phyloP scores from a whole-genome alignment of 2,113 vertebrate species.

The Chaetodon auriga region DNA sequence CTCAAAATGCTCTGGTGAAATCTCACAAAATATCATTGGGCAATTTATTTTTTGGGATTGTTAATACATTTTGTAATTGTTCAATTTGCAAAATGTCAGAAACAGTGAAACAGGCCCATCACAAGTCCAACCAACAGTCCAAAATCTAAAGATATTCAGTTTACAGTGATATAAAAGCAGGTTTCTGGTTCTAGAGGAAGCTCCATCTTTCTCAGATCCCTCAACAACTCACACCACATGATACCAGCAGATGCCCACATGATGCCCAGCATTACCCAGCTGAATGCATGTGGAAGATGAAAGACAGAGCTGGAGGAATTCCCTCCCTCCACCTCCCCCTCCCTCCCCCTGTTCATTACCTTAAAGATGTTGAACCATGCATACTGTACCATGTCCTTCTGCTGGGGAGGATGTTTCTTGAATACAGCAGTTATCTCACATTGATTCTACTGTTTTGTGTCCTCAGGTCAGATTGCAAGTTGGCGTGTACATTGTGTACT shows the following conservation, averaged over 20 bases:
- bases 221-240: not conserved
- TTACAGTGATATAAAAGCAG: not conserved
- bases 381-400: not conserved
- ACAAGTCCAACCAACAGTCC: not conserved
- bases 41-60: not conserved
- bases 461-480: slow-evolving; percentile 94
- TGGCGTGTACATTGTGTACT: slow-evolving; percentile 93
- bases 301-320: slow-evolving; percentile 20
- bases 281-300: slow-evolving; percentile 22
- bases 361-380: slow-evolving; percentile 8
- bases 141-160: not conserved
- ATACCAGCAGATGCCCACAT: slow-evolving; percentile 9
- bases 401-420: not conserved
- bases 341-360: not conserved
- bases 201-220: not conserved
- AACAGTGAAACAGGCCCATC: not conserved
- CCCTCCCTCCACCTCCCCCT: not conserved
- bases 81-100: not conserved
- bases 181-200: not conserved
- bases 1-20: not conserved
- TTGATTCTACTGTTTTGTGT: slow-evolving; percentile 21
- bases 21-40: slow-evolving; percentile 14
- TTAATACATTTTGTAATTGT: not conserved
- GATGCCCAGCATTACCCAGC: not conserved
- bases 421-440: slow-evolving; percentile 3